Evolutionary conservation across 1,140 invertebrate species (phyloP).

Genomic region (Tetragonula clypearis): DNA sequence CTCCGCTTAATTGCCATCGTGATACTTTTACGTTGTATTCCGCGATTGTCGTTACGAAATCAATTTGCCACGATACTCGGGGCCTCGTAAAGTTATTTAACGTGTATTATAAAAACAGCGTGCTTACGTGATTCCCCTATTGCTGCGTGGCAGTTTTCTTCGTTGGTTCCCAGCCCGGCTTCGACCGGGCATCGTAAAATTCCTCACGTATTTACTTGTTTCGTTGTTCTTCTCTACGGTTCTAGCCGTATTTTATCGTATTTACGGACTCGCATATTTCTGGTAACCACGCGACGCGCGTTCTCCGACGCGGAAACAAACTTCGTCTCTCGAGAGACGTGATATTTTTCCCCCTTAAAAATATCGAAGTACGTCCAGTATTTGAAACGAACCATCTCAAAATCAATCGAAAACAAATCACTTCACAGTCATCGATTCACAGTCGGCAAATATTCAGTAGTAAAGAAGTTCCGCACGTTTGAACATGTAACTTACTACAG

Average conservation of each 20-base stretch:
- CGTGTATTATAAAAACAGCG: conserved; percentile 72
- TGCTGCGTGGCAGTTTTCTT: conserved; percentile 2
- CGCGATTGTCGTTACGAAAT: conserved; percentile 71
- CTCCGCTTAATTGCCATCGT: conserved; percentile 65
- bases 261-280: conserved; percentile 5
- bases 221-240: conserved; percentile 5
- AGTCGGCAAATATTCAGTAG: neutral
- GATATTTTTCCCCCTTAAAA: too few relatives aligned
- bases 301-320: neutral
- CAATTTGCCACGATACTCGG: conserved; percentile 70
- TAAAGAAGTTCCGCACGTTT: neutral
- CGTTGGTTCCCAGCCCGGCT: neutral
- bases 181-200: conserved; percentile 35
- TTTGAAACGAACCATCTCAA: too few relatives aligned
- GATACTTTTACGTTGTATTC: conserved; percentile 66
- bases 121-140: conserved; percentile 52
- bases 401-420: neutral
- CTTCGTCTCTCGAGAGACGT: neutral
- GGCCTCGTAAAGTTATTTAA: conserved; percentile 71
- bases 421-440: neutral
- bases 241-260: neutral
- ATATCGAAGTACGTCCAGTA: neutral
- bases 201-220: conserved; percentile 14
- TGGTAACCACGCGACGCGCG: neutral
- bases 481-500: neutral